Evolutionary conservation across 2,113 vertebrate species (phyloP).

Genomic region (Enhydra lutris): DNA sequence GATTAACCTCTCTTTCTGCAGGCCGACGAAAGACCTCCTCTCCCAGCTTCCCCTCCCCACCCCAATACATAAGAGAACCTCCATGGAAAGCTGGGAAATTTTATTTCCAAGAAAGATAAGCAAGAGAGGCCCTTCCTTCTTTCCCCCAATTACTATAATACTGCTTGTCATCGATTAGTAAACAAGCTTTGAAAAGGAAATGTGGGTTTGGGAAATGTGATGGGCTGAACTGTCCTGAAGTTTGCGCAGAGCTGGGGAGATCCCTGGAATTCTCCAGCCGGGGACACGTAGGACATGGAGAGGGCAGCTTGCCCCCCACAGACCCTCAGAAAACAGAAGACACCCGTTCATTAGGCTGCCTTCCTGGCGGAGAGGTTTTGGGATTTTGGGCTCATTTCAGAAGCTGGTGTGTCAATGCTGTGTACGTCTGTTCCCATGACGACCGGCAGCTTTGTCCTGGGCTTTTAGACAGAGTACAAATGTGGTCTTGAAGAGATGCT

Average conservation of each 20-base stretch:
- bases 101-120: not conserved
- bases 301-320: fast-evolving
- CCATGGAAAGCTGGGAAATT: not conserved
- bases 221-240: not conserved
- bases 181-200: not conserved
- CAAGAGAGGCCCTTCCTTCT: not conserved
- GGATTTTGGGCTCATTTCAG: conserved; percentile 21
- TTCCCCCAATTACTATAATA: not conserved
- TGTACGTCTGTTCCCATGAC: conserved; percentile 71
- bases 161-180: not conserved
- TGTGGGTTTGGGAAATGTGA: not conserved
- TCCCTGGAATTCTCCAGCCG: not conserved
- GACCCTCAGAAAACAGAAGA: not conserved
- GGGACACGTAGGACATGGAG: not conserved
- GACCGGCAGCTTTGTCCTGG: conserved; percentile 17
- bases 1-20: not conserved
- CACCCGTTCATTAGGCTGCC: not conserved
- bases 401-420: conserved; percentile 41
- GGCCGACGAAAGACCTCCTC: not conserved
- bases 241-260: fast-evolving
- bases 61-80: not conserved
- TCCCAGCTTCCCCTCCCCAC: too few relatives aligned
- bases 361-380: not conserved
- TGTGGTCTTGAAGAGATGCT: not conserved
- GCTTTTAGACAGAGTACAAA: conserved; percentile 15